Evolutionary conservation across 1,140 invertebrate genomes (phyloP), one percentile per base, ranked within the genome.

Genomic region (Procambarus clarkii): DNA sequence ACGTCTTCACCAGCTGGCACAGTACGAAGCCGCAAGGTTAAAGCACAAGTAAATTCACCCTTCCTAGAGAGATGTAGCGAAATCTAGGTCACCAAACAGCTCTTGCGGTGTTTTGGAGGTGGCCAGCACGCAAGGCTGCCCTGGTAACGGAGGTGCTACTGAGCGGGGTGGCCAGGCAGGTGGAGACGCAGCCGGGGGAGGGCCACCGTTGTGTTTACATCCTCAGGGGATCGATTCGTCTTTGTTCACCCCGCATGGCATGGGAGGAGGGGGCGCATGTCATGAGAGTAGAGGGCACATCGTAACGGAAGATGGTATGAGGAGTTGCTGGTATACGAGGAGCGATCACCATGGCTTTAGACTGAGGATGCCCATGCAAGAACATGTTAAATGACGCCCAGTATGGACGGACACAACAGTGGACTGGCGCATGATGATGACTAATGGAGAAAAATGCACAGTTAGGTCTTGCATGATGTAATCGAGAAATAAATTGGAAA

Each of bases 231-330:
- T 74, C 69, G 69, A 74, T 74, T 74, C 69, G n/a, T 74, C 69
- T 74, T 74, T 34, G 69, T 74, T 74, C 69, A 74, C 69, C 69
- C 69, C n/a, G 69, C n/a, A 74, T 74, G 69, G 64, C 64, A 69
- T 11, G 64, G 9, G 9, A 69, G 64, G 69, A 74, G 18, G 69
- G n/a, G 69, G 69, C 69, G 69, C 69, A 74, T 74, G 69, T 7
- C 69, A 54, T 54, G 13, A 64, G 21, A 64, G 60, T 21, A 64
- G 60, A 64, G 18, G 8, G 60, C 60, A 64, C 60, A 64, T 1
- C 15, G 18, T 13, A 58, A 13, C 0, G 54, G 54, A 13, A 58
- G 54, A 58, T 9, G 54, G n/a, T n/a, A n/a, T n/a, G n/a, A n/a
- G 34, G 34, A 0, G 34, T 1, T 34, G 0, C 0, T 34, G 34